A percentile compares a stretch with the other conserved stretches of the same genome.
Conservation (phyloP, 2,888 invertebrate genomes). For the Cryptophagus acutangulus region DNA sequence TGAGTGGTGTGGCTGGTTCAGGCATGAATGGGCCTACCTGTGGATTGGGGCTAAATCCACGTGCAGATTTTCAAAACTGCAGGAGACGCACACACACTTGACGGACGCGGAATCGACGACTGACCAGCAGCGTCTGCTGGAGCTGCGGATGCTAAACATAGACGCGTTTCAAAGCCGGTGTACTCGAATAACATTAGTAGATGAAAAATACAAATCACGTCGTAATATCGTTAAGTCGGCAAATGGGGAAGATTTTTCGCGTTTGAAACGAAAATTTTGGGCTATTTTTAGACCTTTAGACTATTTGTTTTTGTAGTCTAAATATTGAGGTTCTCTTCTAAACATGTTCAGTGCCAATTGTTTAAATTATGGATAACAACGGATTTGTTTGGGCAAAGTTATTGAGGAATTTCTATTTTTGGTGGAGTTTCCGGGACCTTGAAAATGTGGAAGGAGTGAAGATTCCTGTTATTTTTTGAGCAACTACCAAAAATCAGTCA, state of each 20-base stretch:
- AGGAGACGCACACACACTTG: constrained; percentile 39
- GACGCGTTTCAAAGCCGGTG: constrained; percentile 15
- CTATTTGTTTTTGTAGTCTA: background rate
- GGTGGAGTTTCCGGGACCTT: no score
- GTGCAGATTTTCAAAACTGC: constrained; percentile 35
- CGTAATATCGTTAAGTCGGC: no score
- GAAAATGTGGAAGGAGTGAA: no score
- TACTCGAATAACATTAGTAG: constrained; percentile 19
- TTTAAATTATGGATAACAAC: no score
- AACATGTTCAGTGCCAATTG: background rate
- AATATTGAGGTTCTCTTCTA: background rate
- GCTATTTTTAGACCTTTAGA: background rate
- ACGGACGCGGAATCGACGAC: constrained; percentile 40
- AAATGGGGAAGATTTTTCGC: background rate
- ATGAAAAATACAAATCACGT: no score
- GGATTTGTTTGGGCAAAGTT: no score
- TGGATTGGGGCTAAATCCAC: constrained; percentile 41
- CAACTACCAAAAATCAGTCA: no score
- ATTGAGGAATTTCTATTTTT: no score
- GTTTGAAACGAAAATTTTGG: background rate
- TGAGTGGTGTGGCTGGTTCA: background rate
- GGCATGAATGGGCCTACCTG: constrained; percentile 36
- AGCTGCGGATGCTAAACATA: constrained; percentile 34
- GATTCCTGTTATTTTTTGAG: no score
- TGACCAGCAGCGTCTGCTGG: constrained; percentile 33